phyloP scores from a whole-genome alignment of 2,797 vertebrate species.

The Sebastes glaucus region DNA sequence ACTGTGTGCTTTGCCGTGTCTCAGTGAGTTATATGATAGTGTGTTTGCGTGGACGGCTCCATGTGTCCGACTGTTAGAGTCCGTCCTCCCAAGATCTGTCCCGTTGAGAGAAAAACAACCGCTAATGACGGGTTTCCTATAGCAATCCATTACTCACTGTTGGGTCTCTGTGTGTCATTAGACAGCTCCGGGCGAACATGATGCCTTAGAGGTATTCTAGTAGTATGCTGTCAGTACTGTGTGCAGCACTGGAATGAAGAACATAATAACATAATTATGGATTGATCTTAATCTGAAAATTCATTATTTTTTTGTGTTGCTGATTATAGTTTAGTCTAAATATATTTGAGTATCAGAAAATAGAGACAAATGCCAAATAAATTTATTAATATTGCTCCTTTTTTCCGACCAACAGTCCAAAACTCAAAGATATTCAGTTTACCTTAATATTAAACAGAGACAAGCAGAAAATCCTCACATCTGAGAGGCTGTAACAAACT shows the following conservation, averaged over 20 bases:
- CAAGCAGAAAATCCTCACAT: background rate
- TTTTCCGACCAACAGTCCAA: background rate
- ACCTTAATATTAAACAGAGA: background rate
- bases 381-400: background rate
- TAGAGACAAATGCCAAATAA: background rate
- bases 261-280: background rate
- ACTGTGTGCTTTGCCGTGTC: background rate
- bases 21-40: background rate
- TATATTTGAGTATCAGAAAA: background rate
- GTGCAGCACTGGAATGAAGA: background rate
- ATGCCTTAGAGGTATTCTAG: constrained; percentile 16
- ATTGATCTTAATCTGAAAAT: background rate
- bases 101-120: constrained; percentile 49
- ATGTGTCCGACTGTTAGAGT: constrained; percentile 17
- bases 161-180: constrained; percentile 39
- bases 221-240: background rate
- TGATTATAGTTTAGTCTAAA: background rate
- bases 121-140: constrained; percentile 69
- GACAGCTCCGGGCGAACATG: constrained; percentile 16
- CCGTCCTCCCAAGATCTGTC: constrained; percentile 25
- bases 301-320: background rate
- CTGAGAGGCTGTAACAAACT: accelerated
- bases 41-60: background rate
- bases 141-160: constrained; percentile 60
- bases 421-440: background rate